Evolutionary conservation across 2,797 vertebrate genomes (phyloP).

Genomic region (Fundulus diaphanus): DNA sequence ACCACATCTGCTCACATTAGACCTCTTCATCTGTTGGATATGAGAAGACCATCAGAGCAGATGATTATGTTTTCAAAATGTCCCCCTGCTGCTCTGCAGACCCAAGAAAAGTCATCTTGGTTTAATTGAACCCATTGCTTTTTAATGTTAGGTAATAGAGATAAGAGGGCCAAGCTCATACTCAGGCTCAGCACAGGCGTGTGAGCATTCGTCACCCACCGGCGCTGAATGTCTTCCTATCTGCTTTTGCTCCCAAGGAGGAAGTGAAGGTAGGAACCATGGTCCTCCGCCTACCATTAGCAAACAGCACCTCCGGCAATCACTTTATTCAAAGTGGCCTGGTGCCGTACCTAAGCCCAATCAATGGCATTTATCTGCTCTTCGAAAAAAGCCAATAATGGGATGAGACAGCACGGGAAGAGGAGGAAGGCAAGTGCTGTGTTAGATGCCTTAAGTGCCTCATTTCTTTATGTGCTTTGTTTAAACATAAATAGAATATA

Average conservation of each 20-base stretch:
- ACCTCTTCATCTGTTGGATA: conserved; percentile 69
- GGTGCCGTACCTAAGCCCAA: conserved; percentile 67
- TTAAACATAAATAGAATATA: conserved; percentile 73
- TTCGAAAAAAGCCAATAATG: conserved; percentile 78
- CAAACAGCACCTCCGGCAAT: conserved; percentile 61
- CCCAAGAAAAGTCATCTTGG: conserved; percentile 69
- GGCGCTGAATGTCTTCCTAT: conserved; percentile 57
- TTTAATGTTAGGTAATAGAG: conserved; percentile 76
- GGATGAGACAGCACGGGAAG: conserved; percentile 66
- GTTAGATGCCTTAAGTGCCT: conserved; percentile 59
- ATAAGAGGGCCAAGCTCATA: conserved; percentile 60
- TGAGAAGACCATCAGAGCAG: conserved; percentile 70
- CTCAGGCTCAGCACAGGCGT: conserved; percentile 39
- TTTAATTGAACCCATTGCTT: conserved; percentile 79
- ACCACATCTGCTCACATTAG: conserved; percentile 78
- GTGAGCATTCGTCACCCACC: conserved; percentile 65
- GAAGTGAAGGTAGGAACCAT: conserved; percentile 63
- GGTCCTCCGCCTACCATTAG: conserved; percentile 67
- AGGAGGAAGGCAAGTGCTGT: conserved; percentile 41
- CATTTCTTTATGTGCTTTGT: conserved; percentile 63
- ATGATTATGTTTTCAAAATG: conserved; percentile 73
- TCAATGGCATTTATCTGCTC: conserved; percentile 81
- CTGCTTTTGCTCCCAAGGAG: conserved; percentile 43
- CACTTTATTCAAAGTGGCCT: conserved; percentile 73
- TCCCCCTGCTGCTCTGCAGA: conserved; percentile 58